A percentile compares a stretch with the other conserved stretches of the same genome.
Evolutionary conservation across 2,888 invertebrate genomes (phyloP).

Genomic region (Dendrolimus pini): DNA sequence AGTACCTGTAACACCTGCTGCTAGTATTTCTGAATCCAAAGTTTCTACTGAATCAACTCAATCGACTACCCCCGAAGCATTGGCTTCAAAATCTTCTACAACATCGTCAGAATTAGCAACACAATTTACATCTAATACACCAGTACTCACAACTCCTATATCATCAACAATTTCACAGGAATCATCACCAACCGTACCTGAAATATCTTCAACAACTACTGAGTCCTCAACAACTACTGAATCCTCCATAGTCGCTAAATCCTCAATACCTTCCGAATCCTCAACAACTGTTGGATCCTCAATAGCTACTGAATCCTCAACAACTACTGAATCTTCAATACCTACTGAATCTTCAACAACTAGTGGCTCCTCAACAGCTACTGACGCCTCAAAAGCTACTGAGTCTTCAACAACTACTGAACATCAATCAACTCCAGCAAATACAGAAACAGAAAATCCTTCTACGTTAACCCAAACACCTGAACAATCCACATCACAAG

Average conservation of each 20-base stretch:
- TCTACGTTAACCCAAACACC: too few relatives aligned
- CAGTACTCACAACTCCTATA: background rate
- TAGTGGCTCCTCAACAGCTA: constrained; percentile 4
- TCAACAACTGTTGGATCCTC: constrained; percentile 7
- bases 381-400: constrained; percentile 3
- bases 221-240: constrained; percentile 3
- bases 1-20: background rate
- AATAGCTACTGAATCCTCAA: constrained; percentile 5
- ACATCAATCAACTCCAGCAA: constrained; percentile 9
- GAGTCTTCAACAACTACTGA: constrained; percentile 1
- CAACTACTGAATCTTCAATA: constrained; percentile 7
- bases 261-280: constrained; percentile 7
- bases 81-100: constrained; percentile 4
- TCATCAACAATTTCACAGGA: background rate
- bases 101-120: background rate
- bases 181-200: constrained; percentile 3
- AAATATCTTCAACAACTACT: constrained; percentile 3
- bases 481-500: background rate
- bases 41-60: constrained; percentile 8
- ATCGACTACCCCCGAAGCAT: constrained; percentile 2
- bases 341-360: constrained; percentile 7
- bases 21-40: constrained; percentile 3
- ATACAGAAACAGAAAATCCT: background rate
- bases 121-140: background rate
- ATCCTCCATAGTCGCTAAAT: constrained; percentile 12